phyloP scores from a whole-genome alignment of 2,797 vertebrate species.

The Chloroceryle inda region DNA sequence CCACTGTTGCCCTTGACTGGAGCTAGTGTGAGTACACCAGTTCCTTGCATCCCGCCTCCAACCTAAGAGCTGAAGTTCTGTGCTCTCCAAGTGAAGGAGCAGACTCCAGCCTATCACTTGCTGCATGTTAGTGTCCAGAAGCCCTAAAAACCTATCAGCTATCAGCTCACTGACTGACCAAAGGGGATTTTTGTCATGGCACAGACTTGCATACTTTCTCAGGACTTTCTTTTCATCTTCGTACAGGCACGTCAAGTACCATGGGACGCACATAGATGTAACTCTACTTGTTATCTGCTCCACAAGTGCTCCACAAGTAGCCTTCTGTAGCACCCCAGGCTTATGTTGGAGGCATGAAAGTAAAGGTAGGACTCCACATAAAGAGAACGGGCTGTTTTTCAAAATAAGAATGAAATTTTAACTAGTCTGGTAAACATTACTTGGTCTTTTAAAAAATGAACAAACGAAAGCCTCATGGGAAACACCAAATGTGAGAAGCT shows the following conservation, averaged over 20 bases:
- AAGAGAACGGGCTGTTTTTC: not conserved
- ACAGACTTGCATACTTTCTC: not conserved
- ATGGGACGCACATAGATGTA: not conserved
- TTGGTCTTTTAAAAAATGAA: not conserved
- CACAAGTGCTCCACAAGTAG: not conserved
- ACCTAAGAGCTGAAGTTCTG: not conserved
- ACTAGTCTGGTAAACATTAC: not conserved
- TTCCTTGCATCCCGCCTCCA: not conserved
- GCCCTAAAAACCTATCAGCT: not conserved
- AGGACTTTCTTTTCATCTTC: not conserved
- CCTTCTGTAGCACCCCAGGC: not conserved
- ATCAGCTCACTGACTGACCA: not conserved
- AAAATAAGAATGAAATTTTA: not conserved
- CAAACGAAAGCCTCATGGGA: not conserved
- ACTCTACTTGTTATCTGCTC: not conserved
- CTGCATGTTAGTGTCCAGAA: not conserved
- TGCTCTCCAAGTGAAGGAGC: accelerated
- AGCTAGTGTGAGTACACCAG: accelerated
- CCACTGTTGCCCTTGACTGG: accelerated
- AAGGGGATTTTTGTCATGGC: not conserved
- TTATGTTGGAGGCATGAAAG: not conserved
- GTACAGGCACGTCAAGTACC: not conserved
- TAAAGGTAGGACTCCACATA: not conserved
- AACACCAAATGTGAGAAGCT: not conserved
- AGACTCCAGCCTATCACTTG: not conserved